Conservation (phyloP, 2,113 vertebrate genomes). For the Chaetops frenatus region DNA sequence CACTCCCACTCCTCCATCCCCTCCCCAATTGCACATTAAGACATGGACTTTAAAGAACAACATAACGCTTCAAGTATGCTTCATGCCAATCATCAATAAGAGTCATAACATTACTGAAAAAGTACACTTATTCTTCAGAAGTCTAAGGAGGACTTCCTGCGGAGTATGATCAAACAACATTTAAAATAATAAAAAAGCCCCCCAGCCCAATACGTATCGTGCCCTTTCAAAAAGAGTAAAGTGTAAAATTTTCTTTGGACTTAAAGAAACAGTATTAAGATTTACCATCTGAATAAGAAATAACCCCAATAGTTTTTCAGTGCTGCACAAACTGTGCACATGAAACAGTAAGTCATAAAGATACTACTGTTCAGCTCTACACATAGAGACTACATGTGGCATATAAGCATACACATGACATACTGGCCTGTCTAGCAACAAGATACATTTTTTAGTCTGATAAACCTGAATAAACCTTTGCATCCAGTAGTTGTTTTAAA, state of each 20-base stretch:
- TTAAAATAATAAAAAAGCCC: slow-evolving; percentile 50
- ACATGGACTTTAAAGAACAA: slow-evolving; percentile 63
- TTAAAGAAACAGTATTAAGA: slow-evolving; percentile 73
- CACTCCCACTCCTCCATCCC: background rate
- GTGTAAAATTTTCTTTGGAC: slow-evolving; percentile 74
- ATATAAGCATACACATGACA: slow-evolving; percentile 53
- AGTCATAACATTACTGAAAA: slow-evolving; percentile 74
- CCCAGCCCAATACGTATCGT: background rate
- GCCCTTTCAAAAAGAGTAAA: slow-evolving; percentile 41
- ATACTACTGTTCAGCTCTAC: slow-evolving; percentile 49
- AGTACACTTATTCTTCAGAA: slow-evolving; percentile 73
- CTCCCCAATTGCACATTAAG: slow-evolving; percentile 71
- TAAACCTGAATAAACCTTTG: slow-evolving; percentile 58
- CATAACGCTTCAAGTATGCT: slow-evolving; percentile 72
- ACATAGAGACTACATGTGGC: slow-evolving; percentile 63
- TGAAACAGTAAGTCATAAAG: slow-evolving; percentile 59
- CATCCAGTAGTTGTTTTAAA: slow-evolving; percentile 68
- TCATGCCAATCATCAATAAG: slow-evolving; percentile 71
- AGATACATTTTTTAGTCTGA: slow-evolving; percentile 54
- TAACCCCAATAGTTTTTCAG: slow-evolving; percentile 67
- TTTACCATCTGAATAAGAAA: slow-evolving; percentile 65
- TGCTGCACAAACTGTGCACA: slow-evolving; percentile 52
- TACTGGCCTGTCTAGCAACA: slow-evolving; percentile 54
- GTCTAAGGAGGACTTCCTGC: slow-evolving; percentile 58
- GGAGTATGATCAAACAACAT: slow-evolving; percentile 62